phyloP scores from a whole-genome alignment of 2,888 invertebrate species.

The Epinotia demarniana region DNA sequence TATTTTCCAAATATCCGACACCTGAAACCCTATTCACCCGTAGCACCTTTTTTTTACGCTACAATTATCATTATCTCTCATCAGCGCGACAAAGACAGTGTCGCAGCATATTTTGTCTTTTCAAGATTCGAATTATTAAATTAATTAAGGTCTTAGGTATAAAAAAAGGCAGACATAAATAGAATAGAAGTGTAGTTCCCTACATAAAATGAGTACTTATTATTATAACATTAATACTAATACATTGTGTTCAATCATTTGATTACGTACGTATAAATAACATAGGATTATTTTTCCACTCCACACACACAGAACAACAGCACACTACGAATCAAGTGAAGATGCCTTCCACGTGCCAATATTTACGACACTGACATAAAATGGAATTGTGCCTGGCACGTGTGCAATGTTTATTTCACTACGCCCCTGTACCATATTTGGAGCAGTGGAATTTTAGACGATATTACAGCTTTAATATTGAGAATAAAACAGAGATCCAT shows the following conservation, averaged over 20 bases:
- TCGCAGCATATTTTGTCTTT: background rate
- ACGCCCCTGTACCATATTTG: background rate
- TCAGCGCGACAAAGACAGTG: background rate
- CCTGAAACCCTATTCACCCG: background rate
- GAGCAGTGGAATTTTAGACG: background rate
- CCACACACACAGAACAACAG: slow-evolving; percentile 3
- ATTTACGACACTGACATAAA: background rate
- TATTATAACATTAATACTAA: background rate
- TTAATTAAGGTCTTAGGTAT: background rate
- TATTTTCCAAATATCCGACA: background rate
- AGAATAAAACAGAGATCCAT: slow-evolving; percentile 5
- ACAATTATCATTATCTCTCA: background rate
- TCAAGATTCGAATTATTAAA: background rate
- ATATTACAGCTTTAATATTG: background rate
- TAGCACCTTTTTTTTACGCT: too few species aligned
- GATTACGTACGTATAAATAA: background rate
- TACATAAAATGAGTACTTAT: background rate
- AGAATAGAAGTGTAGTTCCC: background rate
- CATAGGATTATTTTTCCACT: background rate
- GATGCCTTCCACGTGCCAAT: background rate
- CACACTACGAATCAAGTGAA: background rate
- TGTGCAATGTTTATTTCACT: background rate
- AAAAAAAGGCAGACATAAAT: background rate
- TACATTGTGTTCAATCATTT: background rate
- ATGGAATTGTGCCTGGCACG: background rate